Conservation (phyloP, 2,113 vertebrate species). For the Corythornis vintsioides region DNA sequence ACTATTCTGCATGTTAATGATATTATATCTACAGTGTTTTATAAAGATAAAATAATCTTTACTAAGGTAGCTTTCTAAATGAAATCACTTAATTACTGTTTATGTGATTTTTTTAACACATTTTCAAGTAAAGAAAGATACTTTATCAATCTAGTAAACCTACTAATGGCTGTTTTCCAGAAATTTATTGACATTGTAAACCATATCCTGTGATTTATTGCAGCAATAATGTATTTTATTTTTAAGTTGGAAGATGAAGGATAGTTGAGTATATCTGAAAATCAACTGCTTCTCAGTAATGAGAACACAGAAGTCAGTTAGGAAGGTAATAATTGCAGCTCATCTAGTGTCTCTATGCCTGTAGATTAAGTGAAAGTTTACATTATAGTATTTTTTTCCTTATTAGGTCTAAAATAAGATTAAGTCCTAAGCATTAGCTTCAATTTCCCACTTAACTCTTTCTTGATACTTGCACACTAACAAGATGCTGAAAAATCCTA, state of each 20-base stretch:
- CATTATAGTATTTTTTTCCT: not conserved
- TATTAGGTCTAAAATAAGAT: not conserved
- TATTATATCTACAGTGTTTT: not conserved
- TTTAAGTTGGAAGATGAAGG: not conserved
- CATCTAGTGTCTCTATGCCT: not conserved
- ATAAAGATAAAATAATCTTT: not conserved
- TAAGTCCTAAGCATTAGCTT: not conserved
- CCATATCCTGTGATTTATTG: not conserved
- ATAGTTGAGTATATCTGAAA: not conserved
- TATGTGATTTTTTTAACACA: not conserved
- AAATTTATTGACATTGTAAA: not conserved
- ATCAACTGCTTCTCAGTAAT: not conserved
- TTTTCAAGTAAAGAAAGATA: not conserved
- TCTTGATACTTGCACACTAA: not conserved
- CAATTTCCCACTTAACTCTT: not conserved
- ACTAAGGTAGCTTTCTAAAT: not conserved
- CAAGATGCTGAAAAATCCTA: not conserved
- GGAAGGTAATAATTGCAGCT: not conserved
- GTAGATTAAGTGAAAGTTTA: not conserved
- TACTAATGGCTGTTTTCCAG: not conserved
- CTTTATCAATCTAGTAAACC: not conserved
- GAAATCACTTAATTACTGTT: not conserved
- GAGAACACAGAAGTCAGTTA: not conserved
- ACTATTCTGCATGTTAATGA: not conserved
- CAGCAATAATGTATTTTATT: not conserved